Evolutionary conservation across 2,888 invertebrate genomes (phyloP), one percentile per base, ranked within the genome.

Genomic region (Macroteleia sp.): DNA sequence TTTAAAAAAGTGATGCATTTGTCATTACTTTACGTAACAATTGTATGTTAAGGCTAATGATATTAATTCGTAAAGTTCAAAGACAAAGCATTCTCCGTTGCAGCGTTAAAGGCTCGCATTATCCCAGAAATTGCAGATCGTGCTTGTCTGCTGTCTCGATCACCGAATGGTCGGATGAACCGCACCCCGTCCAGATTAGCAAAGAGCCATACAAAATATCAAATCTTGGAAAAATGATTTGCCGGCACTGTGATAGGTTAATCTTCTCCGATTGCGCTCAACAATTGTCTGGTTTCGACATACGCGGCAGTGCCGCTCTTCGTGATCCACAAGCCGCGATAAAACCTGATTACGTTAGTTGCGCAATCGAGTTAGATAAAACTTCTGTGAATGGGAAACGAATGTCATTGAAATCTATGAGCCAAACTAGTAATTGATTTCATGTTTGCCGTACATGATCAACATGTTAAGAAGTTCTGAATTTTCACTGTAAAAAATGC

Each of bases 81-180:
- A n/a, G n/a, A n/a, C n/a, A n/a, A n/a, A n/a, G n/a, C n/a, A n/a
- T n/a, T n/a, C n/a, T n/a, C n/a, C n/a, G n/a, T n/a, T n/a, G n/a
- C n/a, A n/a, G n/a, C 25, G 25, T 25, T 25, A 25, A 25, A 25
- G 25, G 50, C 64, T 42, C 64, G 50, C 34, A 57, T 64, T 64
- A 64, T 50, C 66, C 50, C 52, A 67, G 74, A 67, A 66, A 66
- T 74, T 74, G 57, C 57, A 57, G 64, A 50, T 59, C 59, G 52
- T n/a, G 66, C 34, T 66, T 74, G 73, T 74, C 66, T 36, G 50
- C 9, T 20, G 30, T 17, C 22, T 20, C 25, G 48, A 56, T 74
- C 54, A 39, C 39, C 66, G 44, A 66, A 67, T 32, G 74, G 30
- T 9, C 36, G 20, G 25, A 22, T 14, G 42, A 34, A 74, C 74